Conservation (phyloP, 2,797 vertebrate species). For the Neosilurus hyrtlii region DNA sequence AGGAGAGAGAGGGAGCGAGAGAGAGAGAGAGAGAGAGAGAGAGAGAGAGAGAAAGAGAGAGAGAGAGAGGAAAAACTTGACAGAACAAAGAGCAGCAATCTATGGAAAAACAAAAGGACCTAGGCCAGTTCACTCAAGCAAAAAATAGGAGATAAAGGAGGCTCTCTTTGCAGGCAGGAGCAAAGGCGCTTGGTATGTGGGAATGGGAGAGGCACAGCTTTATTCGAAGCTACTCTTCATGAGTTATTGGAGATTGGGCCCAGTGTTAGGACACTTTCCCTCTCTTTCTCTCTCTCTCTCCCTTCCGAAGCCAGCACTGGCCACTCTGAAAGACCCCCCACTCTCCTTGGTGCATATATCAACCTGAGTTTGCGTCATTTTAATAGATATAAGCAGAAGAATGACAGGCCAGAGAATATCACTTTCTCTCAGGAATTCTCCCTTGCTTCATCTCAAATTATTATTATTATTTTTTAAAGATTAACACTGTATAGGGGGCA, state of each 20-base stretch:
- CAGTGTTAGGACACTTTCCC: conserved; percentile 60
- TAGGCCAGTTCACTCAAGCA: conserved; percentile 88
- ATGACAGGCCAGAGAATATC: neutral
- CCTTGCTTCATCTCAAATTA: neutral
- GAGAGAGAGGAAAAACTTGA: conserved; percentile 66
- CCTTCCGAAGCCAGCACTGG: conserved; percentile 47
- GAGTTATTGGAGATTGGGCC: conserved; percentile 75
- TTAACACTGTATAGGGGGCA: neutral
- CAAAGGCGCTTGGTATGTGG: conserved; percentile 86
- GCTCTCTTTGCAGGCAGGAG: conserved; percentile 85
- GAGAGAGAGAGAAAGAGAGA: conserved; percentile 48
- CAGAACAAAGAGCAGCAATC: conserved; percentile 89
- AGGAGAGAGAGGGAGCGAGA: conserved; percentile 44
- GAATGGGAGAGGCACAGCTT: conserved; percentile 77
- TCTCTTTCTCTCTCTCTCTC: conserved; percentile 55
- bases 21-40: conserved; percentile 48
- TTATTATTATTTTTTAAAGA: neutral
- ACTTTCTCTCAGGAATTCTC: neutral
- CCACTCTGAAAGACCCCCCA: conserved; percentile 44
- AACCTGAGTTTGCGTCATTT: conserved; percentile 26
- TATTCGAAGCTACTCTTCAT: conserved; percentile 76
- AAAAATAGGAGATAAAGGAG: conserved; percentile 88
- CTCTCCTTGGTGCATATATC: conserved; percentile 40
- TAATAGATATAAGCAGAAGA: conserved; percentile 13
- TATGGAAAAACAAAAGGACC: conserved; percentile 91